phyloP scores from a whole-genome alignment of 2,797 vertebrate genomes.

The Onychomys torridus region DNA sequence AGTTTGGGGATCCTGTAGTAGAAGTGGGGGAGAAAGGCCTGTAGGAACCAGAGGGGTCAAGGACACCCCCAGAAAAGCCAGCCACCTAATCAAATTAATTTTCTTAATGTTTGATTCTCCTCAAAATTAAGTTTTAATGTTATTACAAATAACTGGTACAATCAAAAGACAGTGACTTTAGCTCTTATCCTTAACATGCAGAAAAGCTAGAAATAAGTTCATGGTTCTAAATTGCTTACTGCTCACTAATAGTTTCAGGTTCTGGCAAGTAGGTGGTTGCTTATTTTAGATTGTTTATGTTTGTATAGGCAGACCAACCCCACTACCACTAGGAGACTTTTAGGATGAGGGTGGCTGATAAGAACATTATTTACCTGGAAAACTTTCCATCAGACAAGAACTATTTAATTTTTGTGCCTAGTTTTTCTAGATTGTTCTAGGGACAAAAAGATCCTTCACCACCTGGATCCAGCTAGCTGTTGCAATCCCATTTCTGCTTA shows the following conservation, averaged over 20 bases:
- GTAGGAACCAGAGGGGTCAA: background rate
- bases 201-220: conserved; percentile 28
- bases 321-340: background rate
- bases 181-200: background rate
- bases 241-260: background rate
- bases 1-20: background rate
- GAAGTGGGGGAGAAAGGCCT: background rate
- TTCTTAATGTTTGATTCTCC: conserved; percentile 37
- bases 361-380: background rate
- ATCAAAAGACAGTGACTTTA: background rate
- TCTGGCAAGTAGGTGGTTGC: background rate
- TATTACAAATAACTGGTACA: conserved; percentile 37
- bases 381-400: background rate
- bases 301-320: background rate
- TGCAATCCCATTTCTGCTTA: background rate
- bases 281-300: background rate
- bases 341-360: background rate
- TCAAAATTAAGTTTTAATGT: conserved; percentile 47
- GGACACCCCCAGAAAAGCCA: background rate
- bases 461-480: background rate
- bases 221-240: conserved; percentile 14
- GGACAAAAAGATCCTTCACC: background rate
- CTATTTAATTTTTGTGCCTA: background rate
- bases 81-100: background rate
- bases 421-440: background rate